Conservation (phyloP, 1,140 invertebrate genomes). For the Galleria mellonella region DNA sequence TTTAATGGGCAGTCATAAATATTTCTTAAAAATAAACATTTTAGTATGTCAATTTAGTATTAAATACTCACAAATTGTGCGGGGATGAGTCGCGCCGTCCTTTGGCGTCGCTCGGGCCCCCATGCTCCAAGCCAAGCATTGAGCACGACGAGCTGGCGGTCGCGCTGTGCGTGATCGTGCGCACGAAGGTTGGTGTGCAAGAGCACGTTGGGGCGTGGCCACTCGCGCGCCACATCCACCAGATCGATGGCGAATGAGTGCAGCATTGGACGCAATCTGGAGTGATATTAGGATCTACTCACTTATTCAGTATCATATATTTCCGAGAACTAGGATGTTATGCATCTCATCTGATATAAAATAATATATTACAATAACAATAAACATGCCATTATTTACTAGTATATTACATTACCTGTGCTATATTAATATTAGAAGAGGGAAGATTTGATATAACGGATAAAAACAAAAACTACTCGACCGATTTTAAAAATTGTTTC, state of each 20-base stretch:
- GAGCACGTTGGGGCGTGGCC: conserved; percentile 22
- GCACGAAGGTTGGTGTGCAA: conserved; percentile 42
- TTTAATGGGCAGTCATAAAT: no score
- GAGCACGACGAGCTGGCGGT: conserved; percentile 45
- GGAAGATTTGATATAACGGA: no score
- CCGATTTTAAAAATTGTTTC: no score
- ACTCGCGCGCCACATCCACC: conserved; percentile 34
- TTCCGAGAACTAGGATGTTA: no score
- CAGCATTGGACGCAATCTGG: conserved; percentile 45
- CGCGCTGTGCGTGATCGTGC: conserved; percentile 32
- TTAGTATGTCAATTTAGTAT: background rate
- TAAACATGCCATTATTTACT: no score
- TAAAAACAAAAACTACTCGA: no score
- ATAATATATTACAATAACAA: no score
- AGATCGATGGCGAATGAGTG: conserved; percentile 48
- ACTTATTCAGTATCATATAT: background rate
- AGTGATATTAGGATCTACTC: background rate
- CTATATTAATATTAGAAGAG: no score
- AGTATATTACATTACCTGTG: no score
- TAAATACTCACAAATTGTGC: conserved; percentile 24
- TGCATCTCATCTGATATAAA: no score
- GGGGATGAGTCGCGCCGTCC: conserved; percentile 44
- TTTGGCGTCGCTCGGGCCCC: conserved; percentile 47
- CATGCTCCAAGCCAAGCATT: conserved; percentile 47
- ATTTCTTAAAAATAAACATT: no score